Evolutionary conservation across 1,140 invertebrate genomes (phyloP), one percentile per base, ranked within the genome.

Genomic region (Drosophila equinoxialis): DNA sequence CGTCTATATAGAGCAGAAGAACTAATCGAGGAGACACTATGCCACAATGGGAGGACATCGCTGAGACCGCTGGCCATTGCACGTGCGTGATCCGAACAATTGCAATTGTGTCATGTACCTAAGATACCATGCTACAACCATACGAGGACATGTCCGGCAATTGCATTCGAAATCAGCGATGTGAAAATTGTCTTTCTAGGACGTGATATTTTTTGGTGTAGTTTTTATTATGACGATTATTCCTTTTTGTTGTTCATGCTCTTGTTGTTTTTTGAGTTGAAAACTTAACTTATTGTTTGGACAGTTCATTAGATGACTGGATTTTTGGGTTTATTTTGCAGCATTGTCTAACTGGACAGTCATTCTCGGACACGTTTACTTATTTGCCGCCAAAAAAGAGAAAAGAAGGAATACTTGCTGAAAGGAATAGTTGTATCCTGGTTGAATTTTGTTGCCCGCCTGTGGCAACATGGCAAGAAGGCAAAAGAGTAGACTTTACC

Each of bases 41-140:
- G 8, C 23, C 48, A 84, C 82, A 87, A 87, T 77, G 77, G 75
- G 75, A 55, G 69, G 17, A 23, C 74, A 84, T 80, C 77, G 58
- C 51, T 74, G 17, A 23, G 71, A 84, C 77, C 80, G 58, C 51
- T 74, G 39, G 58, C 72, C 68, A 66, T 68, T 86, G 77, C 84
- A 87, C 83, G 84, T 87, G 83, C 84, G 83, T 87, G 82, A 59
- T 57, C 23, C 41, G 48, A 68, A 87, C 83, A 87, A 86, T 86
- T 87, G 83, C 83, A 86, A 86, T 86, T 86, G 82, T 86, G 67
- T 74, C 83, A 87, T 86, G 83, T 85, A 71, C 67, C 71, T 69
- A 79, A 17, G 17, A 17, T 17, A 17, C 17, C 17, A 17, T 17
- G 17, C 3, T 30, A 30, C 30, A 30, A 37, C 35, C 65, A 54